Evolutionary conservation across 2,888 invertebrate species (phyloP), one percentile per base, ranked within the genome.

Genomic region (Conomelus anceps): DNA sequence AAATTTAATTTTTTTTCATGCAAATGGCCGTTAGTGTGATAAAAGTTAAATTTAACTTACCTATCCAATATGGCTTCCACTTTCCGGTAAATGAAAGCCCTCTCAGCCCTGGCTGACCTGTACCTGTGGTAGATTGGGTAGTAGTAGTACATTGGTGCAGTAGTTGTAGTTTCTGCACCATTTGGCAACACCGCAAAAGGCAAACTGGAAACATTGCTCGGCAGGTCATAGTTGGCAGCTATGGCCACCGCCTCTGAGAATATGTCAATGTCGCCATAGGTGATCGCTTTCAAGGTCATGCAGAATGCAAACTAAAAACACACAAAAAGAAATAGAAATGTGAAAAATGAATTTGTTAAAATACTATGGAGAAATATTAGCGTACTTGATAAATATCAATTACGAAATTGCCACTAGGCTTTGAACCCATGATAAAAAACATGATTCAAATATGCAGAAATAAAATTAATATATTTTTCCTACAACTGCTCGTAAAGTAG

Each of bases 261-360:
- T 3, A 91, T 90, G 34, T 91, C 90, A 13, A 86, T 87, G 84
- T 90, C 90, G 89, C 89, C 90, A 7, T 89, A 90, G 1, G 91
- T 91, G 34, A 91, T 89, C 0, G 90, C 90, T 89, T 91, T 91
- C 41, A 91, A 85, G 3, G 90, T 90, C 91, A 91, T 90, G 87
- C 91, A 91, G 89, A 90, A 91, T 1, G 91, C 91, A 84, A 90
- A 91, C 91, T 91, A 88, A 41, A 90, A 90, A 24, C 23, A 84
- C 86, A 11, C 23, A 24, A 34, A 34, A 89, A 22, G 17, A 3
- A 85, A 23, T 20, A 0, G 22, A 85, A 85, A 84, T 84, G 26
- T 34, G n/a, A n/a, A n/a, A n/a, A n/a, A n/a, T n/a, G n/a, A n/a
- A n/a, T 34, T 34, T 34, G 17, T 34, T 34, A 7, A 13, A 13